phyloP scores from a whole-genome alignment of 2,888 invertebrate species.

The Chirona hameri region DNA sequence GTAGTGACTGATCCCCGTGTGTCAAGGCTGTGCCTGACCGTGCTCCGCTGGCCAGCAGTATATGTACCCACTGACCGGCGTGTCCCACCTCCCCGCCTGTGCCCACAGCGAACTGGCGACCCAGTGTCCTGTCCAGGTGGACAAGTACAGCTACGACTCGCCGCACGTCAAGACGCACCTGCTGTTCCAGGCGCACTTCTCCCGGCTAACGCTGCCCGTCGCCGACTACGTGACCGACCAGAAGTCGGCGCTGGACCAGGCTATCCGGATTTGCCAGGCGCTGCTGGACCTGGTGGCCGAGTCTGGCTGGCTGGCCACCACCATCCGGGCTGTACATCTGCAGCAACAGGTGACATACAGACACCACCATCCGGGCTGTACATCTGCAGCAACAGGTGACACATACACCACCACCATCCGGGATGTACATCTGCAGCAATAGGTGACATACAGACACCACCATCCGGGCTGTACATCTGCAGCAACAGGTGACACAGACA shows the following conservation, averaged over 20 bases:
- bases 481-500: background rate
- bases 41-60: no score
- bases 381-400: background rate
- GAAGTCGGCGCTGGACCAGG: conserved; percentile 94
- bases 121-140: conserved; percentile 67
- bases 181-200: conserved; percentile 89
- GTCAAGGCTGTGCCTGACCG: no score
- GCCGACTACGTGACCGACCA: conserved; percentile 94
- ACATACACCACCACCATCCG: conserved; percentile 72
- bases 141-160: conserved; percentile 73
- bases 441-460: conserved; percentile 53
- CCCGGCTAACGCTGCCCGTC: conserved; percentile 74
- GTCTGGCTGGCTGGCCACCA: conserved; percentile 80
- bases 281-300: conserved; percentile 93
- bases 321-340: conserved; percentile 63
- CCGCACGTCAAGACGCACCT: conserved; percentile 92
- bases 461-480: conserved; percentile 60
- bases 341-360: background rate
- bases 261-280: conserved; percentile 85
- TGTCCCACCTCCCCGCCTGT: no score
- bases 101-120: conserved; percentile 70
- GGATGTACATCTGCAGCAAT: conserved; percentile 53
- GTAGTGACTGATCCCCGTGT: no score
- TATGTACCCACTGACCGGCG: no score
- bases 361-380: conserved; percentile 69